Conservation (phyloP, 2,888 invertebrate species). For the Xanthia icteritia region DNA sequence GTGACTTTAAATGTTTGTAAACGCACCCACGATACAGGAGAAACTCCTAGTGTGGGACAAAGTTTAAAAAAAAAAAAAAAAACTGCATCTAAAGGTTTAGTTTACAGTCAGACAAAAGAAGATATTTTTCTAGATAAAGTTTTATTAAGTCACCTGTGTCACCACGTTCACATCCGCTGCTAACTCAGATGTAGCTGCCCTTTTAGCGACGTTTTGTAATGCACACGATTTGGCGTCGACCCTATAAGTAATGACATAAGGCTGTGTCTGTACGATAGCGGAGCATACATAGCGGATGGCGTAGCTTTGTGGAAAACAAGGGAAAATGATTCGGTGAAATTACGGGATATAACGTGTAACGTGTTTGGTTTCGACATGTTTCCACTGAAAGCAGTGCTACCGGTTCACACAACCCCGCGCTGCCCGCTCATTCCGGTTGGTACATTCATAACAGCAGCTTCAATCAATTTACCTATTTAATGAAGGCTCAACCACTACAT, state of each 20-base stretch:
- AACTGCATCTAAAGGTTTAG: neutral
- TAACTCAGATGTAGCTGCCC: slow-evolving; percentile 13
- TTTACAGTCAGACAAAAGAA: neutral
- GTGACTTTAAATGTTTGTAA: no score
- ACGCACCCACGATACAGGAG: no score
- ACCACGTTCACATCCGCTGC: slow-evolving; percentile 10
- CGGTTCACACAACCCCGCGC: neutral
- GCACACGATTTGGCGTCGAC: slow-evolving; percentile 10
- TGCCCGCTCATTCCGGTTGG: neutral
- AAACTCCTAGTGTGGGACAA: no score
- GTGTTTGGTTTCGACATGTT: slow-evolving; percentile 2
- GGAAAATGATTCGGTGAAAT: neutral
- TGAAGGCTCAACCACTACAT: neutral
- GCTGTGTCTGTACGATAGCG: neutral
- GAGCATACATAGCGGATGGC: neutral
- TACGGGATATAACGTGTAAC: neutral
- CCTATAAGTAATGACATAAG: neutral
- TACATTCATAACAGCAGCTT: neutral
- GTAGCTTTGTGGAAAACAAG: no score
- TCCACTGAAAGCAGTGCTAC: neutral
- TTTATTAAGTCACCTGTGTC: neutral
- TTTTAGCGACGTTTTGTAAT: slow-evolving; percentile 7
- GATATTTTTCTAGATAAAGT: neutral
- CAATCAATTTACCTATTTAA: neutral
- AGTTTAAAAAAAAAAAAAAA: no score